Conservation (phyloP, 1,140 invertebrate species). For the Dendrolimus kikuchii region DNA sequence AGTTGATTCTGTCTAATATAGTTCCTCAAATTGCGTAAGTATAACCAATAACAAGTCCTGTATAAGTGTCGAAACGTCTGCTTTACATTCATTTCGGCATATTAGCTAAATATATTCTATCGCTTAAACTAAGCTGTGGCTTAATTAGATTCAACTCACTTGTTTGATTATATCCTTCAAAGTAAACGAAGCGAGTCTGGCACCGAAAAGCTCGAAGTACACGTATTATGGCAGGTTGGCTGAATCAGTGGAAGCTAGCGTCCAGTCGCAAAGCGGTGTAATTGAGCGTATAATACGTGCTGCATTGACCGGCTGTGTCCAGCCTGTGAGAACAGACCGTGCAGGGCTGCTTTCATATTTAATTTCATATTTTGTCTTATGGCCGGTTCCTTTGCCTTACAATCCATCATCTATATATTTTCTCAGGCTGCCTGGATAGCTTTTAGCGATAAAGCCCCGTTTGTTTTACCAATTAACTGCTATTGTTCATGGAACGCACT, state of each 20-base stretch:
- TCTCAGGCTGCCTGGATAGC: too few species aligned
- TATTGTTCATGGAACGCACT: too few species aligned
- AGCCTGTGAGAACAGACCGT: constrained; percentile 26
- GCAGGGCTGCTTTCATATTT: constrained; percentile 18
- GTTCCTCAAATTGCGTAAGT: too few species aligned
- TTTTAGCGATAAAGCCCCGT: too few species aligned
- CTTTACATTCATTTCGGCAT: not conserved
- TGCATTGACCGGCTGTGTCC: constrained; percentile 38
- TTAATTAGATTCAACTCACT: constrained; percentile 20
- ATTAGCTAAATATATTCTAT: constrained; percentile 2
- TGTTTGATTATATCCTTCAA: constrained; percentile 19
- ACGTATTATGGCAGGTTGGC: constrained; percentile 8
- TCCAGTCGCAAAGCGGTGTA: constrained; percentile 31
- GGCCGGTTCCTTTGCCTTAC: too few species aligned
- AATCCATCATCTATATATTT: too few species aligned
- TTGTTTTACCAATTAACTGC: too few species aligned
- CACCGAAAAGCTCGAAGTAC: constrained; percentile 13
- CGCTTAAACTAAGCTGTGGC: constrained; percentile 13
- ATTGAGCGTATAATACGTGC: constrained; percentile 50
- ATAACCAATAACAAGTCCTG: too few species aligned
- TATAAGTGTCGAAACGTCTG: not conserved
- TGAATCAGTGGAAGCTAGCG: constrained; percentile 13
- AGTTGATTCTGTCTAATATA: too few species aligned
- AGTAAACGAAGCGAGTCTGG: constrained; percentile 1
- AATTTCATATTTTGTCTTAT: too few species aligned